Evolutionary conservation across 2,888 invertebrate species (phyloP).

Genomic region (Eristalis tenax): DNA sequence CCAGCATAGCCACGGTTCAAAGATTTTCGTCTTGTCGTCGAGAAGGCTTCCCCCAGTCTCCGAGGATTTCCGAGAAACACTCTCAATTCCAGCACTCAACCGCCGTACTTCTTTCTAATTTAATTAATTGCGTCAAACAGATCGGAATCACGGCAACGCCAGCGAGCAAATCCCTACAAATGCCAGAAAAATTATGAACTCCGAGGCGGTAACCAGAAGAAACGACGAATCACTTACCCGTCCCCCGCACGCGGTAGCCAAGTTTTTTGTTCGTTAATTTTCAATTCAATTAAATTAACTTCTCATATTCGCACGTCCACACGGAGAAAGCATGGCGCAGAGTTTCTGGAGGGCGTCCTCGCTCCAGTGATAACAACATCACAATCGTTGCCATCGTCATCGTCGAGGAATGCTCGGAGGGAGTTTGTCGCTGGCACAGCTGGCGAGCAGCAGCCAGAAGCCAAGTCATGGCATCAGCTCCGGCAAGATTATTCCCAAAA

Average conservation of each 20-base stretch:
- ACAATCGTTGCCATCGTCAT: conserved; percentile 53
- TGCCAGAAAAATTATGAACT: neutral
- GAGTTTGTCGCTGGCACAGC: conserved; percentile 23
- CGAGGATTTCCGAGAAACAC: neutral
- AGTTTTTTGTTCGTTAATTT: neutral
- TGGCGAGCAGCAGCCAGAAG: conserved; percentile 6
- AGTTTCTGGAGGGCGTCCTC: neutral
- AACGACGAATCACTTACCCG: neutral
- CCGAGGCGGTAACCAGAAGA: neutral
- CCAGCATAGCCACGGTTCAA: no score
- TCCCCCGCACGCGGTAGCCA: neutral
- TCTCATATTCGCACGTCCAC: conserved; percentile 44
- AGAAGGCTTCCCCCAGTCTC: neutral
- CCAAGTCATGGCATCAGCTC: conserved; percentile 15
- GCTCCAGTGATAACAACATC: conserved; percentile 50
- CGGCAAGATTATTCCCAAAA: conserved; percentile 65
- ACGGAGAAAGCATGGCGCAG: neutral
- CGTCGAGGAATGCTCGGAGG: neutral
- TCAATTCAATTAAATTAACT: conserved; percentile 66
- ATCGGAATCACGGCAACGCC: conserved; percentile 8
- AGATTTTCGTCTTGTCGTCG: neutral
- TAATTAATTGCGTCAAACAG: conserved; percentile 7
- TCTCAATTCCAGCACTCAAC: neutral
- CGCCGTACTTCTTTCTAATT: neutral
- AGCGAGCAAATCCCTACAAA: neutral